Evolutionary conservation across 2,888 invertebrate genomes (phyloP).

Genomic region (Lepeophtheirus nordmannii): DNA sequence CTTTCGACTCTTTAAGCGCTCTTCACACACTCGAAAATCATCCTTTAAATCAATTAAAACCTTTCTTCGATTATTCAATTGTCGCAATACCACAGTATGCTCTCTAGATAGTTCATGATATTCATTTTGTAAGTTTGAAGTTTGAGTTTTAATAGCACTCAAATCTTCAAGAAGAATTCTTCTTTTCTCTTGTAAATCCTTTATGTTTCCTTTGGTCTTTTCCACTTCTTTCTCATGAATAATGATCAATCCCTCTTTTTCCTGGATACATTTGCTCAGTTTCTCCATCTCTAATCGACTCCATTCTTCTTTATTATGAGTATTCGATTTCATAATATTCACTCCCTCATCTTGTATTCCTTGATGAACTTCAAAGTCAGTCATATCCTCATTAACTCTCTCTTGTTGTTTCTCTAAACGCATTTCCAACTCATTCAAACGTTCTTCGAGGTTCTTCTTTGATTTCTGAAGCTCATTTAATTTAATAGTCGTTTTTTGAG

Average conservation of each 20-base stretch:
- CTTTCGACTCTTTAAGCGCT: not conserved
- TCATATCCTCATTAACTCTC: no score
- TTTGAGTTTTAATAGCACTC: no score
- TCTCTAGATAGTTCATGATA: not conserved
- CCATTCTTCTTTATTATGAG: not conserved
- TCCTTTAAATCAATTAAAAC: not conserved
- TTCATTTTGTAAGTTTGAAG: not conserved
- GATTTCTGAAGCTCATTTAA: no score
- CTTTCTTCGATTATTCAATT: not conserved
- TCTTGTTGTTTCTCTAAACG: no score
- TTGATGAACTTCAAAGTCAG: no score
- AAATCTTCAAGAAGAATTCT: not conserved
- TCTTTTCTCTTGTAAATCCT: not conserved
- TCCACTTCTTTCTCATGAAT: conserved; percentile 1
- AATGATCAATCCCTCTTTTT: not conserved
- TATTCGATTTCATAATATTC: no score
- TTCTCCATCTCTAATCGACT: not conserved
- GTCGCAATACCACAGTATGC: not conserved
- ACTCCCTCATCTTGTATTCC: no score
- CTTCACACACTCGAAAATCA: not conserved
- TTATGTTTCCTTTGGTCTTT: not conserved
- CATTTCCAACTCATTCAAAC: no score
- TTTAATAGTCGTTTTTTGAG: no score
- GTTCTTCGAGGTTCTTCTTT: no score
- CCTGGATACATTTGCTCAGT: not conserved